These are phyloP conservation scores for Noctua janthe DNA, from an alignment of 2,888 invertebrate species.

Conservation along the genomic window DNA sequence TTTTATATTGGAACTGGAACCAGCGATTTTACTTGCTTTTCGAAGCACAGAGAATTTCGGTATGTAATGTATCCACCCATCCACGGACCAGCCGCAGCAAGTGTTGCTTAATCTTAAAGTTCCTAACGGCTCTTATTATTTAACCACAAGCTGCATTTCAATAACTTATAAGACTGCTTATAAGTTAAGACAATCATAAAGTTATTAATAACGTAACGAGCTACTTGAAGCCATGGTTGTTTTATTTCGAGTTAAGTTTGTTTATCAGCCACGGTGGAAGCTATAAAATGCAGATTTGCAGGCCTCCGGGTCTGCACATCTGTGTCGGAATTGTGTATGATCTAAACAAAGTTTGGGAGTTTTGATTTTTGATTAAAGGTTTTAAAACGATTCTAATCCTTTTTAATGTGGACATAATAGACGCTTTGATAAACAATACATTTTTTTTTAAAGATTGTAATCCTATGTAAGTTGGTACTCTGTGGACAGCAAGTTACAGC, in stretches of 20 bases:
- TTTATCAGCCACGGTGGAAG: conserved; percentile 78
- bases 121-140: not conserved
- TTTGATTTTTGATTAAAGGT: not conserved
- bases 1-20: not conserved
- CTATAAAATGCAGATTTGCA: conserved; percentile 83
- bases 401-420: not conserved
- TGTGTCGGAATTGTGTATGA: conserved; percentile 47
- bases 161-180: not conserved
- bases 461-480: too few species aligned
- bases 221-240: conserved; percentile 59
- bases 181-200: conserved; percentile 24
- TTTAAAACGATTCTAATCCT: not conserved
- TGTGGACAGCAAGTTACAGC: too few species aligned
- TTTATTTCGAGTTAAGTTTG: conserved; percentile 73
- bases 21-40: not conserved
- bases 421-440: not conserved
- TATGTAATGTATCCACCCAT: not conserved
- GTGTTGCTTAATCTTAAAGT: not conserved
- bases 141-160: not conserved
- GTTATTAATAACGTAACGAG: conserved; percentile 48
- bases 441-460: too few species aligned
- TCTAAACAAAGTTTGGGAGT: conserved; percentile 58
- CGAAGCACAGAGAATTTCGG: not conserved
- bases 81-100: not conserved
- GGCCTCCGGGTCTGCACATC: conserved; percentile 71